Percentiles rank a stretch among this genome's conserved stretches.
Evolutionary conservation across 1,140 invertebrate genomes (phyloP).

Genomic region (Drosophila lacertosa): DNA sequence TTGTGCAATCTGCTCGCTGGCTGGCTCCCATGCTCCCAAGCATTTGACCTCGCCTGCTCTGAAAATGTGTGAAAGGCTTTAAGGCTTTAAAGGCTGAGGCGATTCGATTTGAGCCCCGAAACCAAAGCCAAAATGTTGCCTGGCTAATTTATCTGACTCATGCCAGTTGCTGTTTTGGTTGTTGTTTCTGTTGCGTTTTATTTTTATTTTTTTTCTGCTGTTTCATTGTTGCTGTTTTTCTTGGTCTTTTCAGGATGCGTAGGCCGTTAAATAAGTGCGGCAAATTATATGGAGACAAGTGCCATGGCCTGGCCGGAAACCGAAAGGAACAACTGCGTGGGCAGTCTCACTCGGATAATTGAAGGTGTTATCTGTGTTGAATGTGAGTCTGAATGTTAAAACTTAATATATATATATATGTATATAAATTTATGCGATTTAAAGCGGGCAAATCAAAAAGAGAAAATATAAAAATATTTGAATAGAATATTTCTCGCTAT

Average conservation of each 20-base stretch:
- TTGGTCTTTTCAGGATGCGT: slow-evolving; percentile 45
- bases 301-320: slow-evolving; percentile 61
- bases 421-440: too few species aligned
- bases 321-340: slow-evolving; percentile 57
- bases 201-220: too few species aligned
- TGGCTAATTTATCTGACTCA: slow-evolving; percentile 63
- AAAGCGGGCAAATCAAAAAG: too few species aligned
- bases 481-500: too few species aligned
- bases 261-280: slow-evolving; percentile 77
- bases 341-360: slow-evolving; percentile 35
- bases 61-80: slow-evolving; percentile 41
- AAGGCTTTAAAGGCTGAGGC: slow-evolving; percentile 5
- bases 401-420: too few species aligned
- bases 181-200: slow-evolving; percentile 31
- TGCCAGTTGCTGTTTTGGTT: slow-evolving; percentile 32
- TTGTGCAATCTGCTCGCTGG: slow-evolving; percentile 62
- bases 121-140: slow-evolving; percentile 30
- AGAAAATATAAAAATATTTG: too few species aligned
- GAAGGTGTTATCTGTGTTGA: slow-evolving; percentile 28
- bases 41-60: slow-evolving; percentile 57
- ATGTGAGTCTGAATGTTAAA: slow-evolving; percentile 10
- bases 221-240: slow-evolving; percentile 18
- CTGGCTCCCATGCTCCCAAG: slow-evolving; percentile 63
- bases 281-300: slow-evolving; percentile 80
- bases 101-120: slow-evolving; percentile 15